Evolutionary conservation across 1,140 invertebrate species (phyloP), one percentile per base, ranked within the genome.

Genomic region (Matsumurasca onukii): DNA sequence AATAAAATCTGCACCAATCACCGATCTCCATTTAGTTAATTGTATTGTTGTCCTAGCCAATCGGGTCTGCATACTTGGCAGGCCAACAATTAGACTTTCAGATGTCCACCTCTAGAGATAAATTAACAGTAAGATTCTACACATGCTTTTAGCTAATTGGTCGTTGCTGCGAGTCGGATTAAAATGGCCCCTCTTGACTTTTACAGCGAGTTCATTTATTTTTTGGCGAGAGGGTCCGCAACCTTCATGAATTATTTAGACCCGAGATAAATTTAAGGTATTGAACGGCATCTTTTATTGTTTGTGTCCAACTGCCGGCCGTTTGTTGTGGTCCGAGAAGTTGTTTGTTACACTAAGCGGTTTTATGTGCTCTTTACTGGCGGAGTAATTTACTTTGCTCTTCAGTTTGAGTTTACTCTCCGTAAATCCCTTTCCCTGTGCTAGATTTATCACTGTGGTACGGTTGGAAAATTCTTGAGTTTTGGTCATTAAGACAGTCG

Each of bases 121-220:
- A 63, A 63, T 63, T 63, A 63, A 61, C 57, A 63, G 39, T 63
- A 63, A 59, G 55, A 59, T 59, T 59, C 30, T 59, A 59, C 55
- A 59, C 55, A 59, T 59, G 61, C 34, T 63, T 34, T 63, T 63
- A 63, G 39, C 61, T 63, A 63, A 63, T 63, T 63, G 61, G 49
- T 15, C 49, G 22, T 39, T 39, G 17, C 34, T 39, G 17, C 34
- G 5, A 9, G 5, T 39, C 34, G 55, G 25, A 59, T 59, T 59
- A 59, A 59, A 5, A 13, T 5, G 49, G 49, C 25, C 34, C 34
- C 17, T 39, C 34, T 39, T 39, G 55, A 59, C 55, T 59, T 59
- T 29, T 59, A 59, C 55, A 59, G 25, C 24, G 55, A n/a, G 5
- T 39, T 39, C 34, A 39, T 59, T 59, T 59, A 59, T 59, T 59